Percentiles rank a stretch among this genome's conserved stretches.
Conservation (phyloP, 2,888 invertebrate species). For the Dryobota labecula region DNA sequence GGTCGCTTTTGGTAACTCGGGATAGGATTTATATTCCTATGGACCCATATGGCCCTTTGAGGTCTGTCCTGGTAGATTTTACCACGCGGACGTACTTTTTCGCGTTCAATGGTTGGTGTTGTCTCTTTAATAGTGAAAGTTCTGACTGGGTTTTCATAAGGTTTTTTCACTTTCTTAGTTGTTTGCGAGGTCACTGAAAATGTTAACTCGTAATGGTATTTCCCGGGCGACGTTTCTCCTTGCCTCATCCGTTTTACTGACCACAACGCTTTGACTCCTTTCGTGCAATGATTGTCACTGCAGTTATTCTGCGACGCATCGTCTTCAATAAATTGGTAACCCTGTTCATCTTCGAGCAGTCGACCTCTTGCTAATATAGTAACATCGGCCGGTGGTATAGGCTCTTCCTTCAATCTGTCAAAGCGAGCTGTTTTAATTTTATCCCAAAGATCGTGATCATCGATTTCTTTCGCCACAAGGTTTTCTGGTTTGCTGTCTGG, state of each 20-base stretch:
- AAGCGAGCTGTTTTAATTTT: slow-evolving; percentile 87
- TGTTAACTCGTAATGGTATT: slow-evolving; percentile 92
- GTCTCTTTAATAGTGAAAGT: slow-evolving; percentile 92
- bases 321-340: slow-evolving; percentile 91
- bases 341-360: slow-evolving; percentile 88
- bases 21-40: slow-evolving; percentile 80
- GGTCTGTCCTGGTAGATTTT: slow-evolving; percentile 67
- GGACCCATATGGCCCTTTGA: slow-evolving; percentile 83
- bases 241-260: slow-evolving; percentile 93
- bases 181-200: slow-evolving; percentile 91
- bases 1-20: slow-evolving; percentile 69
- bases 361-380: slow-evolving; percentile 92
- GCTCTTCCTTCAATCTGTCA: slow-evolving; percentile 81
- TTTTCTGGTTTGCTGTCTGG: slow-evolving; percentile 74
- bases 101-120: slow-evolving; percentile 77
- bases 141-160: slow-evolving; percentile 90
- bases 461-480: slow-evolving; percentile 76
- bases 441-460: slow-evolving; percentile 87
- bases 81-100: slow-evolving; percentile 62
- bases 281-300: slow-evolving; percentile 85
- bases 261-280: slow-evolving; percentile 92
- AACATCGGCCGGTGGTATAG: slow-evolving; percentile 91
- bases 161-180: slow-evolving; percentile 83
- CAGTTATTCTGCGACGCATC: slow-evolving; percentile 79
- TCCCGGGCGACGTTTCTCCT: slow-evolving; percentile 85